Base-by-base conservation (phyloP, 2,113 vertebrate species). In the Urocolius indicus region DNA sequence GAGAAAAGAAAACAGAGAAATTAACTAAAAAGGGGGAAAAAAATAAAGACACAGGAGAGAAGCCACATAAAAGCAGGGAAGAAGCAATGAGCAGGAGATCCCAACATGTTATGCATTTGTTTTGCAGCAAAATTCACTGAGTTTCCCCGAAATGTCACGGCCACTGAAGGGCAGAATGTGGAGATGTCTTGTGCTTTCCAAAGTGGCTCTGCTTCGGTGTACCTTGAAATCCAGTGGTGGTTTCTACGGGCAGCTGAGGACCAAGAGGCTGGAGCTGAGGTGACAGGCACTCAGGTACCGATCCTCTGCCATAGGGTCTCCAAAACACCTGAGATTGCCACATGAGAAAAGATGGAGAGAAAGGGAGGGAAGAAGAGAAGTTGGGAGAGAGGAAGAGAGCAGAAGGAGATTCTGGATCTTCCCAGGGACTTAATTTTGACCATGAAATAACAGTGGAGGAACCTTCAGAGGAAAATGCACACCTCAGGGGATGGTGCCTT, bases 221-320 rank as follows among this genome's bases (percentile, higher is more conserved):
- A 99, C 94, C 97, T 99, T 61, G 99, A 99, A 98, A 99, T 99
- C 96, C 99, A 99, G 96, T 99, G 99, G 99, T 99, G 99, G 99
- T 99, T 99, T 97, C 98, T 99, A 79, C 97, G 98, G 79, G 98
- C 98, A 1, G 98, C 98, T 4, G 98, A 98, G 91, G 98, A 99
- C 92, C 98, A 97, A 92, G 98, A 98, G 52, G 93, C 98, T 73
- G 98, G 95, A 92, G 96, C 98, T 32, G 98, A 99, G 51, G 97
- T 98, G 80, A 97, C 98, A 15, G 98, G 98, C 72, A 96, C 97
- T 24, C 98, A 99, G 99, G 99, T 99, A 98, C 43, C 46, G 29
- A 68, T 18, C 26, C 19, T 55, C 34, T 30, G 55, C 10, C 32
- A 6, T 27, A 29, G 59, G 48, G 34, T 59, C 22, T 38, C 63